Evolutionary conservation across 2,113 vertebrate species (phyloP), one percentile per base, ranked within the genome.

Genomic region (Apodemus speciosus): DNA sequence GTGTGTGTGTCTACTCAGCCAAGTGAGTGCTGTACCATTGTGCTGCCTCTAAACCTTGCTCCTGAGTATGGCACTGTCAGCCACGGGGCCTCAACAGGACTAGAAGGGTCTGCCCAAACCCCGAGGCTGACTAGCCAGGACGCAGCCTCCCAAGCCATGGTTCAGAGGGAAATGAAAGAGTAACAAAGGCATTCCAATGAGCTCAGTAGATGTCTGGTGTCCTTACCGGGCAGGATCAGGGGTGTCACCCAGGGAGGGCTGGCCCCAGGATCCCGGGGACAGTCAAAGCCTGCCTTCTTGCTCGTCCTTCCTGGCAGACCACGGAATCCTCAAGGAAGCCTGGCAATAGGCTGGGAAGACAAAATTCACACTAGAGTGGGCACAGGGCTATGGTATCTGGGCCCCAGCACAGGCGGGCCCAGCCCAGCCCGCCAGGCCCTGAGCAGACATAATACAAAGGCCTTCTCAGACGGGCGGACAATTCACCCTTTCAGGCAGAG

Each of bases 381-480:
- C 94, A 43, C 10, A 0, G 81, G 8, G 51, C 25, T 7, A 38
- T 0, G 4, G 27, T 16, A 35, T 35, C 75, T 11, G 8, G 53
- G 4, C 62, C 32, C 60, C 81, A 51, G 4, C 75, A 69, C 53
- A 60, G 58, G 64, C n/a, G 5, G 21, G 76, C 88, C 76, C 35
- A 1, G 56, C 96, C 83, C 0, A 0, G 68, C 84, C 85, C 2
- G 89, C 88, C 60, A 14, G 88, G 85, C 93, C 64, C 64, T 83
- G 49, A 25, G 40, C 73, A 93, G 92, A 83, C 66, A 90, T 75
- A 35, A 77, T 85, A 96, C 94, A 96, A 96, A 79, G 89, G 71
- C 83, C 56, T 77, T 97, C 83, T 94, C 85, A 88, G 90, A 53
- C 35, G 68, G 38, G 60, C 77, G 53, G 88, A 95, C 96, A 97